Evolutionary conservation across 2,113 vertebrate species (phyloP).

Genomic region (Strigops habroptila): DNA sequence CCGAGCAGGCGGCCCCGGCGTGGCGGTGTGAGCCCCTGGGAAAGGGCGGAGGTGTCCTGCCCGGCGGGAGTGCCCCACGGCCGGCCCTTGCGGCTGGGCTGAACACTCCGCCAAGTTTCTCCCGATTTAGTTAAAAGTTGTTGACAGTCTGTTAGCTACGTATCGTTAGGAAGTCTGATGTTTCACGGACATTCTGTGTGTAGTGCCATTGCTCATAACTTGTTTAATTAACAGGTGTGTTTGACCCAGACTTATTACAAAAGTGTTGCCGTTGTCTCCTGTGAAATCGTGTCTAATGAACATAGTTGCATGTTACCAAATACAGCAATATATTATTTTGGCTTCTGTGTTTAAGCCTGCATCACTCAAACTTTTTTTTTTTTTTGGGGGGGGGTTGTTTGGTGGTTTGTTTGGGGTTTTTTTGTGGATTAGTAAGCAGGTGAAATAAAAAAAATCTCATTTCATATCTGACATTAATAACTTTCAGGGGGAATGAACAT

Average conservation of each 20-base stretch:
- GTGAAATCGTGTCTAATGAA: slow-evolving; percentile 70
- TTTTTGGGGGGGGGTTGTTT: too few relatives aligned
- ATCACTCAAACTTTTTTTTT: slow-evolving; percentile 68
- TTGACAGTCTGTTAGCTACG: not conserved
- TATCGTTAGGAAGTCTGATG: not conserved
- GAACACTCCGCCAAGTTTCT: not conserved
- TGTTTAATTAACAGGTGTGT: slow-evolving; percentile 73
- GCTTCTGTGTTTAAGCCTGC: slow-evolving; percentile 70
- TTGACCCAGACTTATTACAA: slow-evolving; percentile 67
- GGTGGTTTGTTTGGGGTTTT: too few relatives aligned
- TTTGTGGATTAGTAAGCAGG: slow-evolving; percentile 79
- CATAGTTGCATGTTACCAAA: slow-evolving; percentile 69
- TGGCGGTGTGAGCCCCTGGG: too few relatives aligned
- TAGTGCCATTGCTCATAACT: slow-evolving; percentile 68
- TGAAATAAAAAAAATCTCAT: slow-evolving; percentile 87
- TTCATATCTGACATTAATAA: slow-evolving; percentile 88
- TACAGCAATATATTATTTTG: slow-evolving; percentile 69
- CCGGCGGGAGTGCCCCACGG: too few relatives aligned
- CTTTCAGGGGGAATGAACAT: slow-evolving; percentile 84
- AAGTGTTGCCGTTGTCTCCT: slow-evolving; percentile 70
- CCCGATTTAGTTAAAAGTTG: not conserved
- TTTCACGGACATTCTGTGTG: slow-evolving; percentile 25
- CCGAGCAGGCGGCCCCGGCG: too few relatives aligned
- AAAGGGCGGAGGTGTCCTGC: too few relatives aligned
- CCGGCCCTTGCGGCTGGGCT: too few relatives aligned